Evolutionary conservation across 2,888 invertebrate species (phyloP).

Genomic region (Netelia virgata): DNA sequence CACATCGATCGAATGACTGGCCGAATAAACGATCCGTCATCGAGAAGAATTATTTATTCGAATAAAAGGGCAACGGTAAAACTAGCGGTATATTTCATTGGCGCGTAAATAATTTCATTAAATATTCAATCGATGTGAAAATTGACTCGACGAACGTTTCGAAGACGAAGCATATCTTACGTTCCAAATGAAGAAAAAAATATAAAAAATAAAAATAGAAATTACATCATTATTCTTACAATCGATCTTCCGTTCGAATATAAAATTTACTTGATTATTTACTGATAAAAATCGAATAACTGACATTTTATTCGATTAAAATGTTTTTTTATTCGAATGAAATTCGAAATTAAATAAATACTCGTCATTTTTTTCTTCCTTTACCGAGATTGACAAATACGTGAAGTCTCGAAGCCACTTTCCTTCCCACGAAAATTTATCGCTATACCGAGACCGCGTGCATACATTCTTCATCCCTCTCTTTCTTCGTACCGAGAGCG

Average conservation of each 20-base stretch:
- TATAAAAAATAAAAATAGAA: too few species aligned
- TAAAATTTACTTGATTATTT: too few species aligned
- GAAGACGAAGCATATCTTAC: not conserved
- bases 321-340: not conserved
- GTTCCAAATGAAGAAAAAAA: not conserved
- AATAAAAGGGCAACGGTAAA: constrained; percentile 27
- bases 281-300: not conserved
- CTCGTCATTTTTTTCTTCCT: not conserved
- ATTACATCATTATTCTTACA: too few species aligned
- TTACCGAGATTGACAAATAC: not conserved
- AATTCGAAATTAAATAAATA: not conserved
- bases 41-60: constrained; percentile 33
- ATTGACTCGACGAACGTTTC: constrained; percentile 9
- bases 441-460: constrained; percentile 8
- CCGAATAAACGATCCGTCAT: constrained; percentile 32
- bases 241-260: too few species aligned
- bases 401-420: constrained; percentile 24
- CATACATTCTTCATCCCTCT: constrained; percentile 51
- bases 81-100: constrained; percentile 15
- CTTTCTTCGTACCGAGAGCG: not conserved
- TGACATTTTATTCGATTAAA: not conserved
- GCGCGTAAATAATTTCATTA: not conserved
- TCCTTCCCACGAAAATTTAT: constrained; percentile 39
- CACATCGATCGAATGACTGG: constrained; percentile 59
- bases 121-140: constrained; percentile 2